Conservation (phyloP, 1,140 invertebrate genomes). For the Venturia canescens region DNA sequence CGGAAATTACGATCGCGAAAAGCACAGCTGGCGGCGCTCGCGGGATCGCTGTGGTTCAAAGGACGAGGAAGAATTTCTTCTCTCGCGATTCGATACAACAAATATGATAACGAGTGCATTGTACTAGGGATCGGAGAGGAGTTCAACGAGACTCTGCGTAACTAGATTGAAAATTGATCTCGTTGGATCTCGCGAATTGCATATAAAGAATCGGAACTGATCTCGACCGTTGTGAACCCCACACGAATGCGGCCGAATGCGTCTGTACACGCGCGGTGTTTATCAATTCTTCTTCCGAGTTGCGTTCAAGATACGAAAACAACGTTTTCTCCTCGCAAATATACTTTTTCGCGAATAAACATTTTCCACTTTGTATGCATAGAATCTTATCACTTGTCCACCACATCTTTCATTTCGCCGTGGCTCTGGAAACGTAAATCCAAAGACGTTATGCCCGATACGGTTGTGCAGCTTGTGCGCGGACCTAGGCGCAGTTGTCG, state of each 20-base stretch:
- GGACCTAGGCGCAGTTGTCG: slow-evolving; percentile 42
- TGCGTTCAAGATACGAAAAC: background rate
- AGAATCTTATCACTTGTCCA: background rate
- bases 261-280: no score
- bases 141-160: no score
- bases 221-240: no score
- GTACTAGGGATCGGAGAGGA: no score
- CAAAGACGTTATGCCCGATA: slow-evolving; percentile 46
- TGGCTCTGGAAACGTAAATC: background rate
- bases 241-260: no score
- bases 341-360: background rate
- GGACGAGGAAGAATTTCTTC: slow-evolving; percentile 10
- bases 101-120: no score
- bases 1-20: slow-evolving; percentile 17
- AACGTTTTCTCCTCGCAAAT: background rate
- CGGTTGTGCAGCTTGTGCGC: slow-evolving; percentile 38
- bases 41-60: background rate
- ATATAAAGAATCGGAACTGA: no score
- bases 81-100: background rate
- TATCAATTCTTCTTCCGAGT: no score
- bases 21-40: background rate
- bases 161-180: no score
- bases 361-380: no score
- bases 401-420: background rate
- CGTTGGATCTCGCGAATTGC: no score